Evolutionary conservation across 2,888 invertebrate genomes (phyloP).

Genomic region (Hydropsyche betteni): DNA sequence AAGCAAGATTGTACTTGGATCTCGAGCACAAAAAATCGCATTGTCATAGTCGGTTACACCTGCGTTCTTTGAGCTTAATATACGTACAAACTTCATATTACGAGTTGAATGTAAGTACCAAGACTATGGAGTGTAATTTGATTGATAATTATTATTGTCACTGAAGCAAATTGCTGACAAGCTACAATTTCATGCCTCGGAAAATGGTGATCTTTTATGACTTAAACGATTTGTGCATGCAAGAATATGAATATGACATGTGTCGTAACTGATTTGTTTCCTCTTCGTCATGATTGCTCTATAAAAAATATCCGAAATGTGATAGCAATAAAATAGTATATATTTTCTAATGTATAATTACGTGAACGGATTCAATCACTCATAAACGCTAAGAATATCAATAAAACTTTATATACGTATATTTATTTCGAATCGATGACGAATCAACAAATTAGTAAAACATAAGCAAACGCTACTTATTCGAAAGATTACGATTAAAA

Average conservation of each 20-base stretch:
- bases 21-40: constrained; percentile 35
- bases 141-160: constrained; percentile 8
- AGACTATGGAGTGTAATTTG: constrained; percentile 1
- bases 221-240: too few species aligned
- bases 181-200: neutral
- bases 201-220: too few species aligned
- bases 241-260: too few species aligned
- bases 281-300: too few species aligned
- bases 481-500: constrained; percentile 14
- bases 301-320: too few species aligned
- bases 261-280: too few species aligned
- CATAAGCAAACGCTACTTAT: neutral
- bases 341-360: too few species aligned
- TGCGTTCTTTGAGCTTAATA: constrained; percentile 29
- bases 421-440: neutral
- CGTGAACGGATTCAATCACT: too few species aligned
- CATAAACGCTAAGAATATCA: neutral
- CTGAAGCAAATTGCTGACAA: constrained; percentile 21
- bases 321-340: too few species aligned
- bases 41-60: constrained; percentile 44
- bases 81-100: neutral
- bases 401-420: neutral
- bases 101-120: neutral
- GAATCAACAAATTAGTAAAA: neutral
- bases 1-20: neutral